phyloP scores from a whole-genome alignment of 2,888 invertebrate genomes.

The Andrena praecox region DNA sequence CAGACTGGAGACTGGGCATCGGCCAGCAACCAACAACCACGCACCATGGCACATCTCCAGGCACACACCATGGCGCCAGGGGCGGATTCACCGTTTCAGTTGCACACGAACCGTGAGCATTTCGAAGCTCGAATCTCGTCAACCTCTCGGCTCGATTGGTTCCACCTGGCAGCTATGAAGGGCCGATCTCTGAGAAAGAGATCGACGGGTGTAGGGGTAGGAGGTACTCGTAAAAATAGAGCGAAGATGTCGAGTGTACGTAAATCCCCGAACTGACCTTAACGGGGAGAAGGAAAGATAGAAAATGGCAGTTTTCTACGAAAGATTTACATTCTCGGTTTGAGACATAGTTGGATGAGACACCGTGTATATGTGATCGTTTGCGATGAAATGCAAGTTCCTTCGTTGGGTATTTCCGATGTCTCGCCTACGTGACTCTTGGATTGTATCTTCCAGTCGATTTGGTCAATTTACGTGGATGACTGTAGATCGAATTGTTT shows the following conservation, averaged over 20 bases:
- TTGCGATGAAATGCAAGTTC: not conserved
- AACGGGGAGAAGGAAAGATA: too few relatives aligned
- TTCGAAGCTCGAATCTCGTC: constrained; percentile 44
- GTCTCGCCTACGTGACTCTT: not conserved
- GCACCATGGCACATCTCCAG: constrained; percentile 62
- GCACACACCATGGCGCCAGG: constrained; percentile 73
- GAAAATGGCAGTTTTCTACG: too few relatives aligned
- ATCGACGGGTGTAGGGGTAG: not conserved
- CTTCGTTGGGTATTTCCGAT: not conserved
- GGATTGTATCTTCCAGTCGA: not conserved
- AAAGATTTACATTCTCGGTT: too few relatives aligned
- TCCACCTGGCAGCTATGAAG: not conserved
- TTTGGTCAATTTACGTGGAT: not conserved
- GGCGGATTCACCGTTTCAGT: constrained; percentile 69
- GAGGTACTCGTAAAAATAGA: too few relatives aligned
- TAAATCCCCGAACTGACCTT: not conserved
- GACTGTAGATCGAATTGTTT: not conserved
- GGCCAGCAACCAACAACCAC: constrained; percentile 69
- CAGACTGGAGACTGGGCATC: constrained; percentile 74
- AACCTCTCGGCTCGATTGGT: constrained; percentile 41
- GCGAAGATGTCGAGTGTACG: not conserved
- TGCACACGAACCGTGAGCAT: constrained; percentile 29
- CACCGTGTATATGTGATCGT: not conserved
- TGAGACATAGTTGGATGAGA: too few relatives aligned
- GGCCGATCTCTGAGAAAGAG: not conserved